Evolutionary conservation across 2,113 vertebrate genomes (phyloP).

Genomic region (Mustela nigripes): DNA sequence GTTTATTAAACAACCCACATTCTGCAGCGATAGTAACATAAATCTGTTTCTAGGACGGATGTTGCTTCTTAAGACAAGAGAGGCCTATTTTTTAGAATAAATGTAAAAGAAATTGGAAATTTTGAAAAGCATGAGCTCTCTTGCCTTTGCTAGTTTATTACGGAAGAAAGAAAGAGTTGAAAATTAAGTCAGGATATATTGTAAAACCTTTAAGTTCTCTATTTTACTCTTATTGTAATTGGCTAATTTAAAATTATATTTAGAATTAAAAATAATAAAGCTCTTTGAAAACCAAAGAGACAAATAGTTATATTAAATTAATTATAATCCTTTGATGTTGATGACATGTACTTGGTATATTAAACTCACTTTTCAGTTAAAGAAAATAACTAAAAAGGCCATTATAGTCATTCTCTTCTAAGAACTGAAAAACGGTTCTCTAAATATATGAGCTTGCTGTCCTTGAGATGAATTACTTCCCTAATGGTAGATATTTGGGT

Average conservation of each 20-base stretch:
- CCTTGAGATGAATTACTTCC: slow-evolving; percentile 64
- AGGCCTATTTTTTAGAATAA: neutral
- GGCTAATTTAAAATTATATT: slow-evolving; percentile 35
- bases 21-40: neutral
- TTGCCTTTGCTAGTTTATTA: neutral
- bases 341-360: slow-evolving; percentile 36
- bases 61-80: neutral
- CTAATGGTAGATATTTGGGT: slow-evolving; percentile 52
- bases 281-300: neutral
- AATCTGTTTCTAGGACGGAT: neutral
- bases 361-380: slow-evolving; percentile 65
- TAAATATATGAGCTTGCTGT: slow-evolving; percentile 54
- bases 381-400: slow-evolving; percentile 64
- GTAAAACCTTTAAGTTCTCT: slow-evolving; percentile 12
- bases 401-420: neutral
- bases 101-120: neutral
- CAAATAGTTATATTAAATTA: slow-evolving; percentile 53
- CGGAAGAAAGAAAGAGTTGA: slow-evolving; percentile 33
- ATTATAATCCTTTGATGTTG: neutral
- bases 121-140: slow-evolving; percentile 12
- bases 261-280: slow-evolving; percentile 56
- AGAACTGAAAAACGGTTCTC: slow-evolving; percentile 31
- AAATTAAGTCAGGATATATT: neutral
- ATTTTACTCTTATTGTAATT: slow-evolving; percentile 1
- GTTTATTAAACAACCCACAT: slow-evolving; percentile 4